Conservation (phyloP, 2,888 invertebrate genomes). For the Synanthedon tipuliformis region DNA sequence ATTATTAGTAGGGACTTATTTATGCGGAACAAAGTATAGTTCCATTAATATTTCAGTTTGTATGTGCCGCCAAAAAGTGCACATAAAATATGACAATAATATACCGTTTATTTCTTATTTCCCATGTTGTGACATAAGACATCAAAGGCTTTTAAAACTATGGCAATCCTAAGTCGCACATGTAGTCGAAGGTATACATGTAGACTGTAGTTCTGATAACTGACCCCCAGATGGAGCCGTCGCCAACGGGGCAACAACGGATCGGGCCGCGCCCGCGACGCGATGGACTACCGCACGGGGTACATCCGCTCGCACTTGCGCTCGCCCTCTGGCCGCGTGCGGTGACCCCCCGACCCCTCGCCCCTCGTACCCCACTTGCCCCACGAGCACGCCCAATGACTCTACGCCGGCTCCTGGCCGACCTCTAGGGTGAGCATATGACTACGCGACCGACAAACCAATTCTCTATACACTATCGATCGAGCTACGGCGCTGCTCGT, state of each 20-base stretch:
- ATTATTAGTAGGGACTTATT: too few relatives aligned
- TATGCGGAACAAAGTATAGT: too few relatives aligned
- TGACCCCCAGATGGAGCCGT: constrained; percentile 80
- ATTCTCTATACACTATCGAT: too few relatives aligned
- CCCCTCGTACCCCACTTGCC: neutral
- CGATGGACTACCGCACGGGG: constrained; percentile 84
- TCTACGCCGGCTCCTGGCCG: neutral
- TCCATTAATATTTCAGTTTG: too few relatives aligned
- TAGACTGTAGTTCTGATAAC: neutral
- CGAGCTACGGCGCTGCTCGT: too few relatives aligned
- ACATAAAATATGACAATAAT: too few relatives aligned
- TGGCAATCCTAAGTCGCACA: too few relatives aligned
- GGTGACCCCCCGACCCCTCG: constrained; percentile 75
- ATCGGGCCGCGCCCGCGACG: constrained; percentile 70
- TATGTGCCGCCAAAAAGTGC: too few relatives aligned
- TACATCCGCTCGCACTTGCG: constrained; percentile 93
- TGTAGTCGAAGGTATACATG: too few relatives aligned
- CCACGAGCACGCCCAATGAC: neutral
- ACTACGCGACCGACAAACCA: neutral
- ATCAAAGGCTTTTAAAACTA: too few relatives aligned
- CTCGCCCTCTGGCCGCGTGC: constrained; percentile 92
- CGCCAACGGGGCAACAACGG: constrained; percentile 71
- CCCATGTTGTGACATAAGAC: too few relatives aligned
- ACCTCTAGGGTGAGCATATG: neutral
- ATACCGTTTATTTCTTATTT: too few relatives aligned